Evolutionary conservation across 2,888 invertebrate species (phyloP), one percentile per base, ranked within the genome.

Genomic region (Ophioninae sp.): DNA sequence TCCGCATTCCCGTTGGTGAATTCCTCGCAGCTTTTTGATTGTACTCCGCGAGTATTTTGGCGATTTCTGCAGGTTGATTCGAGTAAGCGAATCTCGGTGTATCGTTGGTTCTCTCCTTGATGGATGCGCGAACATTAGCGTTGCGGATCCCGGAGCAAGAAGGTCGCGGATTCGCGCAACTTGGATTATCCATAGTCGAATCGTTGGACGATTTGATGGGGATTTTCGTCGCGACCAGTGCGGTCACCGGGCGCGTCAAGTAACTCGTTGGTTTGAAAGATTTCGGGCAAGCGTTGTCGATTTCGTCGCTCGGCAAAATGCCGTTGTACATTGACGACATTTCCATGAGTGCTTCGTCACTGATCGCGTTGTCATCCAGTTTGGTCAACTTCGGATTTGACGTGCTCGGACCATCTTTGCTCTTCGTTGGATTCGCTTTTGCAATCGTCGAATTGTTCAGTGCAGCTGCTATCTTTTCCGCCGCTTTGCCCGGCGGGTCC

Each of bases 11-110:
- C 20, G 20, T 72, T 9, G 10, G 80, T 5, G 30, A 59, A 75
- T 30, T 68, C 37, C 6, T n/a, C n/a, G 74, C 71, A 6, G 75
- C 81, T 63, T 82, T 84, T n/a, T 82, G 64, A 56, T 90, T 90
- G 61, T 90, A 90, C 39, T 90, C 90, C 0, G 90, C 88, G 2
- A 90, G 86, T 20, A 90, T 90, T 71, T 85, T 88, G 0, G 90
- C 89, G 1, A 90, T 90, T 59, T 91, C 88, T 0, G 88, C 85
- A 0, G 91, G 77, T 5, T 90, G 87, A 44, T 73, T 90, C 2
- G 87, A 22, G 51, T 76, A 73, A 9, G 76, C 8, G 17, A 72
- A 73, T 51, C 81, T 65, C 6, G 58, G 30, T 2, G 37, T 7
- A 51, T 71, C 30, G 30, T 10, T 20, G 7, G 13, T 23, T 0